A percentile compares a stretch with the other conserved stretches of the same genome.
phyloP scores from a whole-genome alignment of 2,797 vertebrate genomes.

The Channallabes apus region DNA sequence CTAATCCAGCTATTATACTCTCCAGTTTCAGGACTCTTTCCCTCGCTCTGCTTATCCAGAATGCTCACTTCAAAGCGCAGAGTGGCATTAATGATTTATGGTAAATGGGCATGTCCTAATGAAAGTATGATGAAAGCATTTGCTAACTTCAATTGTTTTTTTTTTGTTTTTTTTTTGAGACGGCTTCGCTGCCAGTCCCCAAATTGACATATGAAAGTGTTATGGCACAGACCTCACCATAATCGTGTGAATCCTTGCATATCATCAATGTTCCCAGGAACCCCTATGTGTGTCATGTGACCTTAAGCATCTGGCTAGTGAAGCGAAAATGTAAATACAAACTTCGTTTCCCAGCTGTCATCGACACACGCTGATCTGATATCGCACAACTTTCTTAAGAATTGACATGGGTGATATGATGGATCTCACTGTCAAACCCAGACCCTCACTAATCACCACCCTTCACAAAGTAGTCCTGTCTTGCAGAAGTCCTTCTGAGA shows the following conservation, averaged over 20 bases:
- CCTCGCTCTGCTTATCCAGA: conserved; percentile 50
- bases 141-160: conserved; percentile 51
- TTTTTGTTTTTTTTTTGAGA: conserved; percentile 20
- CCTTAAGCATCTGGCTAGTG: conserved; percentile 15
- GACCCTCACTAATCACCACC: background rate
- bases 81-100: conserved; percentile 52
- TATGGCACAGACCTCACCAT: background rate
- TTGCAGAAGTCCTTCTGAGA: conserved; percentile 64
- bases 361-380: conserved; percentile 21
- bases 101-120: conserved; percentile 44
- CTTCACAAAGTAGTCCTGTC: conserved; percentile 45
- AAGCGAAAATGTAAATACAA: background rate
- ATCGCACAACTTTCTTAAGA: conserved; percentile 1
- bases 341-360: conserved; percentile 61
- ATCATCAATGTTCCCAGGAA: background rate
- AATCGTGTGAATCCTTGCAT: conserved; percentile 7
- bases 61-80: conserved; percentile 53
- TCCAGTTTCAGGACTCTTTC: conserved; percentile 39
- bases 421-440: background rate
- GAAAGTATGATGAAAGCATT: conserved; percentile 52
- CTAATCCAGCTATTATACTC: conserved; percentile 48
- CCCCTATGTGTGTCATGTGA: background rate
- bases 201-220: conserved; percentile 26
- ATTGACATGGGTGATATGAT: conserved; percentile 1
- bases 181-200: conserved; percentile 19